phyloP scores from a whole-genome alignment of 2,113 vertebrate genomes.

The Cheirogaleus medius region DNA sequence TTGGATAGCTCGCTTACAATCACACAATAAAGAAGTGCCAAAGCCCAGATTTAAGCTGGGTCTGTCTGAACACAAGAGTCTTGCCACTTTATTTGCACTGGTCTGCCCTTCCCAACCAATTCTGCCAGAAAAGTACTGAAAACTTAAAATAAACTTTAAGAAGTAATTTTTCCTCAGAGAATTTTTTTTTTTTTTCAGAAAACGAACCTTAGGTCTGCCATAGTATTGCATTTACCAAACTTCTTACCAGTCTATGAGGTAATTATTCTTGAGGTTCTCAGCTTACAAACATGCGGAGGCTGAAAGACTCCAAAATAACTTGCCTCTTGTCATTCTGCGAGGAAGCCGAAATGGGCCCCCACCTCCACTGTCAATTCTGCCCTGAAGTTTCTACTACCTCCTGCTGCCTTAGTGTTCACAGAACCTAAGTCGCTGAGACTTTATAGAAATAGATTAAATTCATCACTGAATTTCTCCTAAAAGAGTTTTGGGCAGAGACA shows the following conservation, averaged over 20 bases:
- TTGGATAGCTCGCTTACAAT: not conserved
- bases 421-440: not conserved
- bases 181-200: not conserved
- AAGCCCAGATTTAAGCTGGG: not conserved
- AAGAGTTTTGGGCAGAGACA: not conserved
- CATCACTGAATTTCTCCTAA: not conserved
- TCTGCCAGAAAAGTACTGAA: not conserved
- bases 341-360: not conserved
- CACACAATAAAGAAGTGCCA: not conserved
- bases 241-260: not conserved
- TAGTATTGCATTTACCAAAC: not conserved
- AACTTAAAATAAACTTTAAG: not conserved
- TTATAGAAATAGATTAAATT: not conserved
- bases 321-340: not conserved
- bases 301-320: not conserved
- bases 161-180: not conserved
- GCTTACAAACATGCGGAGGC: not conserved
- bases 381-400: not conserved
- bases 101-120: not conserved
- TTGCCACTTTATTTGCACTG: not conserved
- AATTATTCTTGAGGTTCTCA: not conserved
- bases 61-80: not conserved
- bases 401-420: not conserved
- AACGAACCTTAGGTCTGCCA: not conserved
- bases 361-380: not conserved